These are phyloP conservation scores for Peromyscus aztecus DNA, from an alignment of 2,797 vertebrate species.

Conservation along the genomic window DNA sequence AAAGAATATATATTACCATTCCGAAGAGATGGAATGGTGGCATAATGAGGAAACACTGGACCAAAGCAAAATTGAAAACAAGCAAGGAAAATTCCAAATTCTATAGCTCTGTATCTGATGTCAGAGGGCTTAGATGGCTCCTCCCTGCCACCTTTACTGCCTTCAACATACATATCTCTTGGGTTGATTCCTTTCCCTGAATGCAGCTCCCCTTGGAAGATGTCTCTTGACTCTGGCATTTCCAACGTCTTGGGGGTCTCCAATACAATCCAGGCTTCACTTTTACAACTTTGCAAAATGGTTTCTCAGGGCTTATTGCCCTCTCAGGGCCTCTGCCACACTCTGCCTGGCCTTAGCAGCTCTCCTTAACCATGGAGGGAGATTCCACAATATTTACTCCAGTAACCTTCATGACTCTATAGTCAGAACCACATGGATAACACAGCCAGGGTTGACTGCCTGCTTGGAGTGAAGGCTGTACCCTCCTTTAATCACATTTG, in stretches of 20 bases:
- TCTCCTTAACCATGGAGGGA: neutral
- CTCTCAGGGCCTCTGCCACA: neutral
- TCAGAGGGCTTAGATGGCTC: neutral
- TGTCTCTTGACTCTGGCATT: neutral
- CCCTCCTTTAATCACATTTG: neutral
- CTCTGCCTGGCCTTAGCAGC: neutral
- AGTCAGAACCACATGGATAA: neutral
- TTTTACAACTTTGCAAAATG: neutral
- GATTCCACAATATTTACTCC: neutral
- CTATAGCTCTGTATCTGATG: neutral
- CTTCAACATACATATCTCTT: neutral
- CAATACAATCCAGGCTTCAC: neutral
- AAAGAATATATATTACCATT: neutral
- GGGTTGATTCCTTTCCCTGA: neutral
- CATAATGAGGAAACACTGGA: too few relatives aligned
- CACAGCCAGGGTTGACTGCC: neutral
- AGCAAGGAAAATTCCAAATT: neutral
- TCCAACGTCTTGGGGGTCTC: neutral
- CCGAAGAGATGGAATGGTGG: neutral
- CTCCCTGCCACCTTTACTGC: neutral
- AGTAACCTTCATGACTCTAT: neutral
- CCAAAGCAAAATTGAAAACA: neutral
- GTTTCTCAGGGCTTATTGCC: neutral
- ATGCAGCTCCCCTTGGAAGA: neutral
- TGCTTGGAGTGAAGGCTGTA: neutral